Conservation (phyloP, 2,113 vertebrate genomes). For the Rostratula benghalensis region DNA sequence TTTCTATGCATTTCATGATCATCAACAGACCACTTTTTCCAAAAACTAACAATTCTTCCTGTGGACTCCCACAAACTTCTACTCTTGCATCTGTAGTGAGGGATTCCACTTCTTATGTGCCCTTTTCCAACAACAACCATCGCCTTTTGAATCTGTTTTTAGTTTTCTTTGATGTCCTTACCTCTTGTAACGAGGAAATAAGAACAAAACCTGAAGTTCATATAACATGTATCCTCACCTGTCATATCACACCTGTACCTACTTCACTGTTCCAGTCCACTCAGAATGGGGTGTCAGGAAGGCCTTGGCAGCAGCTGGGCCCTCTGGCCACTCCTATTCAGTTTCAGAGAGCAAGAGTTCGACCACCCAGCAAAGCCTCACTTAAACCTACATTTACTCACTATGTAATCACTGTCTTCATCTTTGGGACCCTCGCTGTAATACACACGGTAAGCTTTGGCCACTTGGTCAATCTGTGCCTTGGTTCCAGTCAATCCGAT, state of each 20-base stretch:
- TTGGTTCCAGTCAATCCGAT: slow-evolving; percentile 88
- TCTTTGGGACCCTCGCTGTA: slow-evolving; percentile 96
- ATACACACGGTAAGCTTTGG: slow-evolving; percentile 91
- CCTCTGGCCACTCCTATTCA: not conserved
- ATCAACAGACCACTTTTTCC: not conserved
- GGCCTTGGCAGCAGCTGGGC: not conserved
- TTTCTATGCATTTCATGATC: not conserved
- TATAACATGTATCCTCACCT: accelerated
- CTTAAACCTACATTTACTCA: slow-evolving; percentile 74
- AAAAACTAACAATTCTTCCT: not conserved
- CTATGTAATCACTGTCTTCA: slow-evolving; percentile 96
- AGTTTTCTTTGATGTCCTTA: not conserved
- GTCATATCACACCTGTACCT: not conserved
- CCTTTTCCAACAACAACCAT: not conserved
- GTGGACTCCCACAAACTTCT: not conserved
- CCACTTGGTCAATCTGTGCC: slow-evolving; percentile 83
- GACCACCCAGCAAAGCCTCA: not conserved
- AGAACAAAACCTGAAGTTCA: not conserved
- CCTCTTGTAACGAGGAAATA: not conserved
- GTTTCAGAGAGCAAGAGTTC: not conserved
- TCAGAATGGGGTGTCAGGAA: not conserved
- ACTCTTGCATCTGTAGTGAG: not conserved
- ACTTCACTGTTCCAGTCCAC: not conserved
- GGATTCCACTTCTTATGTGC: not conserved
- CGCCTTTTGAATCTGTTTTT: not conserved